Conservation (phyloP, 2,797 vertebrate genomes). For the Triplophysa yarkandensis region DNA sequence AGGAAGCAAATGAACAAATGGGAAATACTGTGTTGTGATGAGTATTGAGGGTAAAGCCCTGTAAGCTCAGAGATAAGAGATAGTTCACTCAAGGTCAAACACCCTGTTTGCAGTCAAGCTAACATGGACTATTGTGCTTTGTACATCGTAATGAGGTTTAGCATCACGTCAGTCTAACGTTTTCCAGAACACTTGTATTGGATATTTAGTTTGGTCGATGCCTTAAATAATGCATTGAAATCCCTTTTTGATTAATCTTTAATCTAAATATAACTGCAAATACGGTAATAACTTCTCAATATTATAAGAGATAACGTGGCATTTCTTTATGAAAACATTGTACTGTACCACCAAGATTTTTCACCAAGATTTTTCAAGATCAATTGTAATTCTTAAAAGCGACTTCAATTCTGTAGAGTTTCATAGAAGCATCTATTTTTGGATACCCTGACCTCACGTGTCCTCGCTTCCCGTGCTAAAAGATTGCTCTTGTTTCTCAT, state of each 20-base stretch:
- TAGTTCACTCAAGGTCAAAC: slow-evolving; percentile 45
- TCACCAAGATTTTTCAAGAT: not conserved
- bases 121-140: slow-evolving; percentile 16
- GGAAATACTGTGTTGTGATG: slow-evolving; percentile 51
- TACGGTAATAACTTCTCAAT: too few relatives aligned
- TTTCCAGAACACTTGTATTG: not conserved
- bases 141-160: slow-evolving; percentile 32
- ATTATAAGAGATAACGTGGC: too few relatives aligned
- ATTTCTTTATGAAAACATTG: too few relatives aligned
- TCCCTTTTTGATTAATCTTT: not conserved
- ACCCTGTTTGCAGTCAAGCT: slow-evolving; percentile 19
- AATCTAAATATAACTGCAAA: not conserved
- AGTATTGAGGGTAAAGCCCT: slow-evolving; percentile 43
- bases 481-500: slow-evolving; percentile 23
- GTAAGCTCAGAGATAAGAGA: slow-evolving; percentile 57
- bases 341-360: not conserved
- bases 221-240: not conserved
- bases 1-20: slow-evolving; percentile 64
- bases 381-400: slow-evolving; percentile 1
- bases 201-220: slow-evolving; percentile 1
- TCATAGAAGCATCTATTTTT: not conserved
- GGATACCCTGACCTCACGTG: not conserved
- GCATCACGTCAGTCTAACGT: not conserved
- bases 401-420: not conserved
- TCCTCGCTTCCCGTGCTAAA: slow-evolving; percentile 1